Conservation (phyloP, 1,140 invertebrate genomes). For the Palaemon carinicauda region DNA sequence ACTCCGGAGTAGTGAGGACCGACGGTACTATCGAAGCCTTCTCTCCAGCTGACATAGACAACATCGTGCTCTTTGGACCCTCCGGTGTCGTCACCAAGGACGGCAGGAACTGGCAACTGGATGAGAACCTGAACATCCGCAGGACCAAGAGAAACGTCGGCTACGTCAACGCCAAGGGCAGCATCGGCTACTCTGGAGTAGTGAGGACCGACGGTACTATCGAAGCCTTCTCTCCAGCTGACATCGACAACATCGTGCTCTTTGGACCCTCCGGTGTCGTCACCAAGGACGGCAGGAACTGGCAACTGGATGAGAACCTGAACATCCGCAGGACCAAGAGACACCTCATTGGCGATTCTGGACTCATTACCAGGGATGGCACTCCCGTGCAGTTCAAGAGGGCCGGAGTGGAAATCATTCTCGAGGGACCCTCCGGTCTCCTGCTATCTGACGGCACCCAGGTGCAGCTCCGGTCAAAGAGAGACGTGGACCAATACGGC, state of each 20-base stretch:
- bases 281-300: not conserved
- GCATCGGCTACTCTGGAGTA: not conserved
- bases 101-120: slow-evolving; percentile 29
- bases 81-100: slow-evolving; percentile 18
- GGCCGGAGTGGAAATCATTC: too few relatives aligned
- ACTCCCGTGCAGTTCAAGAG: too few relatives aligned
- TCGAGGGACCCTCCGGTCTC: not conserved
- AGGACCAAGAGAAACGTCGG: not conserved
- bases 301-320: not conserved
- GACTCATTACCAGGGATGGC: too few relatives aligned
- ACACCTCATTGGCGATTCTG: not conserved
- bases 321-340: not conserved
- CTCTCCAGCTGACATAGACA: not conserved
- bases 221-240: not conserved
- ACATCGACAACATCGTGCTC: slow-evolving; percentile 13
- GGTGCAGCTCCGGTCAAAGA: not conserved
- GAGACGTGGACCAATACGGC: too few relatives aligned
- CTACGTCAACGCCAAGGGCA: not conserved
- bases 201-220: not conserved
- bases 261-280: slow-evolving; percentile 9
- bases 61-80: slow-evolving; percentile 15
- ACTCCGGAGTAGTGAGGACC: not conserved
- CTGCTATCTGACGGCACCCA: not conserved
- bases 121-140: not conserved
- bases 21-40: not conserved